Base-by-base conservation (phyloP, 2,888 invertebrate genomes). In the Pammene aurita region DNA sequence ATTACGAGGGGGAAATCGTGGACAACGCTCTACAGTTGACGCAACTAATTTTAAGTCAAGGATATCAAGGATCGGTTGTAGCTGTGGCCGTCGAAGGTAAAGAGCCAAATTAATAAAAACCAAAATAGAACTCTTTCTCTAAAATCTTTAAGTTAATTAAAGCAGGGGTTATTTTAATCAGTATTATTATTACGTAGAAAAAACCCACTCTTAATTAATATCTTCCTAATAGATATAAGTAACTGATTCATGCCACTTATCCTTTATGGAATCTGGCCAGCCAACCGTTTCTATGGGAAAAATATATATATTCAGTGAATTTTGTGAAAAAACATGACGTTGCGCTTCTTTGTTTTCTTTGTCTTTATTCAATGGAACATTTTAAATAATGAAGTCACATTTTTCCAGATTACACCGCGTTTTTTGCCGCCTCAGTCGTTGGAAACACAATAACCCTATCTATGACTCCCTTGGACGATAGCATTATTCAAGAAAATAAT, bases 1-100 rank as follows among this genome's bases (percentile, higher is more conserved):
- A 78, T 70, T 88, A 89, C 70, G 76, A 79, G 72, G 89, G 88
- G 38, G 72, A 54, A 41, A 86, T 89, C 26, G 74, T 80, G 44
- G 81, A 87, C 69, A 84, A 85, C 71, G 56, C 14, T 16, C 72
- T 89, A 52, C 65, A 72, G 65, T 71, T 80, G 38, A 63, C 78
- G 44, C 73, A 75, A 16, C 75, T 89, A 38, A 74, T 77, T 67
- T 72, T 89, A 61, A 77, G 71, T 34, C 83, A 85, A 75, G 87
- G 87, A 0, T 86, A 83, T 67, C 80, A 80, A 71, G 74, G 72
- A 61, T 67, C 70, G n/a, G 67, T 66, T 18, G 72, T 85, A 18
- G 66, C 74, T 38, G 76, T 80, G 5, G 67, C 70, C 13, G 72
- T 86, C 41, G 61, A 66, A 50, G 73, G 74, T 74, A 73, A 63